phyloP scores from a whole-genome alignment of 2,113 vertebrate species.

The Emydura subglobosa region DNA sequence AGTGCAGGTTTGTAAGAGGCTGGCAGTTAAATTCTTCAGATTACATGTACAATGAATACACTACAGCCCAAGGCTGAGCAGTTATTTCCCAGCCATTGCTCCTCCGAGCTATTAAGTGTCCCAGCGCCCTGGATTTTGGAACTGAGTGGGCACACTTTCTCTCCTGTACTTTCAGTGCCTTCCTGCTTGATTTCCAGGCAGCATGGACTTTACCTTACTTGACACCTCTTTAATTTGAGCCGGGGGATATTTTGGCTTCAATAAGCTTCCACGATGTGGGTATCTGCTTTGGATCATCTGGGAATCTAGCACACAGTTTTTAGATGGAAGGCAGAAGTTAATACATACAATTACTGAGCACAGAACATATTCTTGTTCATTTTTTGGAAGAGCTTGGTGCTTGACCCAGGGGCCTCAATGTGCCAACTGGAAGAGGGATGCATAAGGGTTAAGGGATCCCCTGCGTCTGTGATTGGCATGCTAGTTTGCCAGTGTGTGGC shows the following conservation, averaged over 20 bases:
- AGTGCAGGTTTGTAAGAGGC: accelerated
- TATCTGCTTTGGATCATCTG: background rate
- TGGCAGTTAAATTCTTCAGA: conserved; percentile 1
- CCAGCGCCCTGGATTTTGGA: background rate
- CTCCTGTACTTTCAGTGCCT: background rate
- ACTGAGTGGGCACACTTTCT: background rate
- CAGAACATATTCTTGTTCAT: background rate
- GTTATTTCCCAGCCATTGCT: background rate
- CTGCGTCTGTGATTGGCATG: background rate
- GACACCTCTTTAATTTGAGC: background rate
- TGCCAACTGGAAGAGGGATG: background rate
- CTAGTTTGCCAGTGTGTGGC: background rate
- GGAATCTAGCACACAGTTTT: background rate
- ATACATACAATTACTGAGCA: background rate
- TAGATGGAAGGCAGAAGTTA: background rate
- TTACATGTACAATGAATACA: background rate
- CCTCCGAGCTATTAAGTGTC: background rate
- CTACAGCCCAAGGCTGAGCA: background rate
- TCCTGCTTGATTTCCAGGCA: background rate
- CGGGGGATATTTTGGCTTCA: background rate
- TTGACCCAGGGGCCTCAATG: background rate
- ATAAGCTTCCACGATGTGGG: background rate
- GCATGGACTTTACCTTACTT: background rate
- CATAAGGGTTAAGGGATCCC: background rate
- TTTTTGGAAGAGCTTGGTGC: background rate